These are phyloP conservation scores for Trissonchulus sp. DNA, from an alignment of 2,888 invertebrate genomes.

Conservation along the genomic window DNA sequence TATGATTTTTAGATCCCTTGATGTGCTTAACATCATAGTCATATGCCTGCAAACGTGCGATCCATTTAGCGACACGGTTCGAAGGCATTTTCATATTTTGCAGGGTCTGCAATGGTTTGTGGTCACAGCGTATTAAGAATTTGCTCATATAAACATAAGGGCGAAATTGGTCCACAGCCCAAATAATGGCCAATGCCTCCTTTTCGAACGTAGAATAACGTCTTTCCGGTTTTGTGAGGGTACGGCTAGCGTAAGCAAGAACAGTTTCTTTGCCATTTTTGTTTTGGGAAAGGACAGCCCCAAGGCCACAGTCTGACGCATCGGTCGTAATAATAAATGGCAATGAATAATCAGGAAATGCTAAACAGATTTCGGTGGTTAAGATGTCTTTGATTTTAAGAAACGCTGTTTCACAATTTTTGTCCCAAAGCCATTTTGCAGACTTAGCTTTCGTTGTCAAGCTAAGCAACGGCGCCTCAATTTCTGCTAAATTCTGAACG, in stretches of 20 bases:
- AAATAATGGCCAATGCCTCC: slow-evolving; percentile 34
- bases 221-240: slow-evolving; percentile 27
- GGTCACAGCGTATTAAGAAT: slow-evolving; percentile 26
- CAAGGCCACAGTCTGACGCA: slow-evolving; percentile 1
- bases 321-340: slow-evolving; percentile 23
- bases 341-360: slow-evolving; percentile 21
- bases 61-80: neutral
- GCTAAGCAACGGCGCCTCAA: neutral
- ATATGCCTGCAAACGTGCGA: neutral
- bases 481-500: neutral
- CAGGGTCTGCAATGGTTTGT: slow-evolving; percentile 28
- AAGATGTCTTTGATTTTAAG: slow-evolving; percentile 4
- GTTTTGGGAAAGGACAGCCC: neutral
- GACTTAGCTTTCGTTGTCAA: neutral
- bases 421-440: neutral
- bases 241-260: slow-evolving; percentile 32
- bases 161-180: slow-evolving; percentile 33
- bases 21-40: slow-evolving; percentile 11
- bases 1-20: too few species aligned
- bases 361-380: neutral
- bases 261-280: slow-evolving; percentile 11
- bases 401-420: neutral
- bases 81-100: neutral
- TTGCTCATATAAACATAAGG: neutral
- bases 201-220: slow-evolving; percentile 34